Percentiles rank a stretch among this genome's conserved stretches.
Conservation (phyloP, 2,888 invertebrate species). For the Erynnis tages region DNA sequence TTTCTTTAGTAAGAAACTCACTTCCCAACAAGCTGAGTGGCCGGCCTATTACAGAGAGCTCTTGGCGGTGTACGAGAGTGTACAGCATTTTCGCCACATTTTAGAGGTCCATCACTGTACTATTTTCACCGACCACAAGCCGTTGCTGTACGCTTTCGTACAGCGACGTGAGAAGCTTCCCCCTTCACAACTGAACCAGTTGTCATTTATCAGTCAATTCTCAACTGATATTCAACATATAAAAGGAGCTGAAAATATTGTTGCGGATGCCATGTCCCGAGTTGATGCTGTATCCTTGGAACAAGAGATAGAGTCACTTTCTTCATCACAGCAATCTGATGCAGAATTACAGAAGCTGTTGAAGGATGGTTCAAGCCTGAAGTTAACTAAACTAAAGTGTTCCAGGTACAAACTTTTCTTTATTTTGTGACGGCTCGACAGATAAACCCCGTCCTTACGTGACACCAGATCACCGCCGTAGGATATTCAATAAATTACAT, state of each 20-base stretch:
- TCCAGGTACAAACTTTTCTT: constrained; percentile 37
- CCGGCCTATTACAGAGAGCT: constrained; percentile 23
- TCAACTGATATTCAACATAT: constrained; percentile 7
- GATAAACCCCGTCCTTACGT: constrained; percentile 30
- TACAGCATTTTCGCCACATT: constrained; percentile 12
- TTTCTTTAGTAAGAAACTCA: constrained; percentile 25
- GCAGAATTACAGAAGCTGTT: constrained; percentile 19
- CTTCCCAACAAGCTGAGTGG: constrained; percentile 23
- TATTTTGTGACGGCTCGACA: not conserved
- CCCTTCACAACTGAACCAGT: not conserved
- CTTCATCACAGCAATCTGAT: constrained; percentile 26
- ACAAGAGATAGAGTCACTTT: constrained; percentile 10
- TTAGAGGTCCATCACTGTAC: not conserved
- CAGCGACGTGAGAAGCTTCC: constrained; percentile 6
- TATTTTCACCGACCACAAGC: constrained; percentile 8
- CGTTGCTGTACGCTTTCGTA: constrained; percentile 1
- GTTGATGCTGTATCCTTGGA: constrained; percentile 15
- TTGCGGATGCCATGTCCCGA: constrained; percentile 11
- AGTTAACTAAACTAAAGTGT: constrained; percentile 33
- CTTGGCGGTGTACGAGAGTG: not conserved
- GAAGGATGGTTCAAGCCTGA: not conserved
- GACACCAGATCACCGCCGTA: constrained; percentile 18
- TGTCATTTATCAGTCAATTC: constrained; percentile 6
- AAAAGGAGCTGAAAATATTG: not conserved
- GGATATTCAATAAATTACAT: constrained; percentile 29